Conservation (phyloP, 2,888 invertebrate species). For the Cryptophagus acutangulus region DNA sequence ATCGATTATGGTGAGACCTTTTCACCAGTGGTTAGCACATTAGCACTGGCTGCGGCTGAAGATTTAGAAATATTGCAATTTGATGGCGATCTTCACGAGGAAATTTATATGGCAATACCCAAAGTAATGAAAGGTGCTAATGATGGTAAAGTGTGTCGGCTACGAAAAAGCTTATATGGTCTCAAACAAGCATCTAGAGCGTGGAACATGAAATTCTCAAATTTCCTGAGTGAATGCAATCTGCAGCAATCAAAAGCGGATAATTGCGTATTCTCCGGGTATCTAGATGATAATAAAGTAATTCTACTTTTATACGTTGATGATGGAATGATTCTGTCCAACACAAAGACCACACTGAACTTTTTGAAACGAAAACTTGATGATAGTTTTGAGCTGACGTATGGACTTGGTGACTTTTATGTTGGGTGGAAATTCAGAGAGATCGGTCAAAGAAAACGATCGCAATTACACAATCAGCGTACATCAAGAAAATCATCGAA, state of each 20-base stretch:
- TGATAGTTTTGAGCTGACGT: no score
- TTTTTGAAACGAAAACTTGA: no score
- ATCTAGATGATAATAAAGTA: no score
- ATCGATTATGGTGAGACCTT: conserved; percentile 6
- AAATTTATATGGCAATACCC: conserved; percentile 1
- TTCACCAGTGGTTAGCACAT: neutral
- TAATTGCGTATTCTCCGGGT: neutral
- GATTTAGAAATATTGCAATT: neutral
- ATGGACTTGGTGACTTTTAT: no score
- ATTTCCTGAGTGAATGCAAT: neutral
- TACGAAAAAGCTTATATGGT: conserved; percentile 1
- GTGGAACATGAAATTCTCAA: neutral
- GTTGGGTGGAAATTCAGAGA: no score
- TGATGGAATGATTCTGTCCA: no score
- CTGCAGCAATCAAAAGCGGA: neutral
- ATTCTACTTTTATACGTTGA: no score
- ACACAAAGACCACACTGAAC: no score
- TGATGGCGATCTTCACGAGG: conserved; percentile 3
- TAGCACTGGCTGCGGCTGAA: neutral
- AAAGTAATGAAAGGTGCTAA: neutral
- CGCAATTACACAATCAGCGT: no score
- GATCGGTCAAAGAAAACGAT: no score
- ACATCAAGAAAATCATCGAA: no score
- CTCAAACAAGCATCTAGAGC: conserved; percentile 1
- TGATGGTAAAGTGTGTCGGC: conserved; percentile 3